Evolutionary conservation across 2,797 vertebrate species (phyloP).

Genomic region (Harpia harpyja): DNA sequence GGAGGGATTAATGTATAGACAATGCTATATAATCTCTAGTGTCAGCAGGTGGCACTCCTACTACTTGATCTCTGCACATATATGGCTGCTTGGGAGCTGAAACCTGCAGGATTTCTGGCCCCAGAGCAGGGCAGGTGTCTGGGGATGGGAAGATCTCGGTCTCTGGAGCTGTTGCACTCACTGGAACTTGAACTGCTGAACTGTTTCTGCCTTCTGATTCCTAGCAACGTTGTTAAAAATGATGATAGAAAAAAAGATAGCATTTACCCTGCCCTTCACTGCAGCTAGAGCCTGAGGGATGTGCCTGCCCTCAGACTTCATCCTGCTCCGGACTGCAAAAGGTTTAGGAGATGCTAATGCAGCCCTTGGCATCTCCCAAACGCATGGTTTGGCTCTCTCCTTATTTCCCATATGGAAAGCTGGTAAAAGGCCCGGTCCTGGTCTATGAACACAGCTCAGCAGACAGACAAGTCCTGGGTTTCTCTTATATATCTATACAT

Average conservation of each 20-base stretch:
- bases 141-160: neutral
- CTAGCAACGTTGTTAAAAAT: neutral
- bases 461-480: neutral
- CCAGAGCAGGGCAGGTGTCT: neutral
- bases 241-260: neutral
- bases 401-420: neutral
- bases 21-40: neutral
- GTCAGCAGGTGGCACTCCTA: neutral
- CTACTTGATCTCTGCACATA: neutral
- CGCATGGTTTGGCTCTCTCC: neutral
- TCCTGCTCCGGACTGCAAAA: neutral
- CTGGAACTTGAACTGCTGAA: neutral
- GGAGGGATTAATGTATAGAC: neutral
- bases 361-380: neutral
- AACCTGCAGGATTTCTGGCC: neutral
- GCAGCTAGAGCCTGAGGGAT: neutral
- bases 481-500: neutral
- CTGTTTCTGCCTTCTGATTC: neutral
- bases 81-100: neutral
- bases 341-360: neutral
- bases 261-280: neutral
- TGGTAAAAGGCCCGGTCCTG: neutral
- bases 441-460: rapidly evolving
- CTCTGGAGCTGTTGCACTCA: neutral
- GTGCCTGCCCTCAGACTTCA: neutral